Evolutionary conservation across 2,888 invertebrate genomes (phyloP).

Genomic region (Drosophila vallismaia): DNA sequence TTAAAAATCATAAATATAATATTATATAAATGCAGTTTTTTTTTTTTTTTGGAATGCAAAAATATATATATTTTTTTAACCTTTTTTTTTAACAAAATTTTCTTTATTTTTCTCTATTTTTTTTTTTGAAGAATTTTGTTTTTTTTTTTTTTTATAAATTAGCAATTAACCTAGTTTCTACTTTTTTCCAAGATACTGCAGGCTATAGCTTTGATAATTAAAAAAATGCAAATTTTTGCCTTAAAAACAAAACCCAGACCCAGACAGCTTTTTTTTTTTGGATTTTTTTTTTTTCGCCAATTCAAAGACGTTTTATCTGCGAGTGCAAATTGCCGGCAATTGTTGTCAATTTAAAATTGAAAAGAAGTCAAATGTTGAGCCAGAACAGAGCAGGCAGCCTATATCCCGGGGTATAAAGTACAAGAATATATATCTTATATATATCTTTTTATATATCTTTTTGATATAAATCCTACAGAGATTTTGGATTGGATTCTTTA

Average conservation of each 20-base stretch:
- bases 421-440: background rate
- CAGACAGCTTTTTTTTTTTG: background rate
- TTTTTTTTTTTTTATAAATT: constrained; percentile 8
- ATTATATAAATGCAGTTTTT: too few relatives aligned
- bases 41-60: too few relatives aligned
- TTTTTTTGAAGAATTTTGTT: background rate
- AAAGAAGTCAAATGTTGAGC: constrained; percentile 70
- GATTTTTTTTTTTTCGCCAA: constrained; percentile 21
- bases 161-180: constrained; percentile 38
- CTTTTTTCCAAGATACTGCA: constrained; percentile 1
- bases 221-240: constrained; percentile 61
- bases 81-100: too few relatives aligned
- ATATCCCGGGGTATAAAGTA: background rate
- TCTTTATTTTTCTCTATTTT: too few relatives aligned
- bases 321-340: constrained; percentile 70
- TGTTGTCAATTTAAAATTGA: constrained; percentile 82
- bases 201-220: constrained; percentile 52
- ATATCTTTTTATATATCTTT: background rate
- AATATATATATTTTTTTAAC: too few relatives aligned
- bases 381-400: constrained; percentile 39
- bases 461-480: too few relatives aligned
- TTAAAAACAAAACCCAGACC: constrained; percentile 13
- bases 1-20: too few relatives aligned
- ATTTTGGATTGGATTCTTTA: too few relatives aligned
- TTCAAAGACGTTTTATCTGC: constrained; percentile 13